Evolutionary conservation across 2,888 invertebrate genomes (phyloP).

Genomic region (Dermolepida albohirtum): DNA sequence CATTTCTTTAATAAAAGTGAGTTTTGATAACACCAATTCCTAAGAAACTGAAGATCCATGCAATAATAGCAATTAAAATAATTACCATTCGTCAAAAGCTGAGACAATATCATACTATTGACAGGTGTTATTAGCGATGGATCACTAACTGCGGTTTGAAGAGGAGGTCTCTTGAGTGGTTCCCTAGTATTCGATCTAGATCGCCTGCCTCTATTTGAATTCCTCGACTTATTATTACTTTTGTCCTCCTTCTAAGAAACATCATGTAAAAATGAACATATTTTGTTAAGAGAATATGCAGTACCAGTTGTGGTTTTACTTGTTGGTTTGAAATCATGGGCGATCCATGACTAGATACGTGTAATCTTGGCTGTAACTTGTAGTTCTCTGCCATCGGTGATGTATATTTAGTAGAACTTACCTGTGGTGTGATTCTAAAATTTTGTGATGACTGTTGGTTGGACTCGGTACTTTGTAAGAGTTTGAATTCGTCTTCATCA

Average conservation of each 20-base stretch:
- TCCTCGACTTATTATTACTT: conserved; percentile 51
- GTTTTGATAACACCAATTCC: conserved; percentile 20
- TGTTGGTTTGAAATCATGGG: conserved; percentile 27
- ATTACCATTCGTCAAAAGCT: conserved; percentile 81
- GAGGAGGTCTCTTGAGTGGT: conserved; percentile 69
- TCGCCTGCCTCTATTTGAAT: conserved; percentile 62
- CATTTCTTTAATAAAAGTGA: background rate
- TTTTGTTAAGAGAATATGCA: conserved; percentile 30
- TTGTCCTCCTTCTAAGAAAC: conserved; percentile 50
- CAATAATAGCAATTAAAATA: conserved; percentile 47
- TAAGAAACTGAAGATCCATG: conserved; percentile 13
- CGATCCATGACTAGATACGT: conserved; percentile 37
- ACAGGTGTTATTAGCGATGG: conserved; percentile 71
- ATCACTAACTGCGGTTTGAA: conserved; percentile 81
- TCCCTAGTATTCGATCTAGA: conserved; percentile 70
- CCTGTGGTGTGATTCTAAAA: conserved; percentile 58
- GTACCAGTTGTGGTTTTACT: conserved; percentile 26
- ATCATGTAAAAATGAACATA: conserved; percentile 38
- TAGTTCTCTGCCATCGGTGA: conserved; percentile 55
- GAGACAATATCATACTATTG: conserved; percentile 82
- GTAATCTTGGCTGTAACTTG: conserved; percentile 41
- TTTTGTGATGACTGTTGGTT: conserved; percentile 50
- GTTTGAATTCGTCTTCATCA: conserved; percentile 46
- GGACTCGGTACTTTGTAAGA: conserved; percentile 47
- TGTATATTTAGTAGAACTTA: conserved; percentile 59